Evolutionary conservation across 2,797 vertebrate genomes (phyloP).

Genomic region (Paedocypris micromegethes): DNA sequence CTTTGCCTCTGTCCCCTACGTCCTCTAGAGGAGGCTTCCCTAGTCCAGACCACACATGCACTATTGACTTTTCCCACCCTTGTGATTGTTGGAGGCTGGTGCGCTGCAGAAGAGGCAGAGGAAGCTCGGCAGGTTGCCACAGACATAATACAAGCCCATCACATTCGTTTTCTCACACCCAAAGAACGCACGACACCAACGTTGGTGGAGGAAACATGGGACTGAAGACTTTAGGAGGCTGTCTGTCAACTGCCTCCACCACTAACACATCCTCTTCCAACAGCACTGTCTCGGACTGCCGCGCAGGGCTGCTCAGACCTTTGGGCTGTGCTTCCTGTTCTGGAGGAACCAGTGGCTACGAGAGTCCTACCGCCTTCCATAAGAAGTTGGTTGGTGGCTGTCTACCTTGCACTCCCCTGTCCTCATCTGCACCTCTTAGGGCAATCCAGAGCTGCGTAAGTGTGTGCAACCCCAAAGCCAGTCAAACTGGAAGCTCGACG

Average conservation of each 20-base stretch:
- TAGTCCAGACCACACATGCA: slow-evolving; percentile 76
- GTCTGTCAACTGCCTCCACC: slow-evolving; percentile 71
- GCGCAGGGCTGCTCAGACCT: slow-evolving; percentile 63
- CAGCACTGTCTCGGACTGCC: slow-evolving; percentile 72
- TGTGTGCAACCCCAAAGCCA: slow-evolving; percentile 75
- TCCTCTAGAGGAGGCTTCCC: slow-evolving; percentile 68
- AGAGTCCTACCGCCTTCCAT: slow-evolving; percentile 69
- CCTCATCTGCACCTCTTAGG: slow-evolving; percentile 68
- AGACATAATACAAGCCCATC: slow-evolving; percentile 62
- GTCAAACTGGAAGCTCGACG: slow-evolving; percentile 76
- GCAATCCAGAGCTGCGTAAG: slow-evolving; percentile 75
- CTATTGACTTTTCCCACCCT: slow-evolving; percentile 73
- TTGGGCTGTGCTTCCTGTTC: slow-evolving; percentile 71
- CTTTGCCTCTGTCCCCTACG: slow-evolving; percentile 68
- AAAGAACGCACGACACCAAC: slow-evolving; percentile 52
- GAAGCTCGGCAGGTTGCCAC: slow-evolving; percentile 56
- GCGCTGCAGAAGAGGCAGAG: slow-evolving; percentile 64
- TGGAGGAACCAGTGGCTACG: slow-evolving; percentile 61
- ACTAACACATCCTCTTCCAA: slow-evolving; percentile 74
- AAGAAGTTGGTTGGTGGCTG: slow-evolving; percentile 74
- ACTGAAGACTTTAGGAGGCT: slow-evolving; percentile 68
- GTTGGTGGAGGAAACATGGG: slow-evolving; percentile 62
- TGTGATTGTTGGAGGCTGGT: slow-evolving; percentile 79
- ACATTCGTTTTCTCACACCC: slow-evolving; percentile 64
- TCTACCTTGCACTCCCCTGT: slow-evolving; percentile 70